Base-by-base conservation (phyloP, 2,797 vertebrate species). In the Eptatretus atami region DNA sequence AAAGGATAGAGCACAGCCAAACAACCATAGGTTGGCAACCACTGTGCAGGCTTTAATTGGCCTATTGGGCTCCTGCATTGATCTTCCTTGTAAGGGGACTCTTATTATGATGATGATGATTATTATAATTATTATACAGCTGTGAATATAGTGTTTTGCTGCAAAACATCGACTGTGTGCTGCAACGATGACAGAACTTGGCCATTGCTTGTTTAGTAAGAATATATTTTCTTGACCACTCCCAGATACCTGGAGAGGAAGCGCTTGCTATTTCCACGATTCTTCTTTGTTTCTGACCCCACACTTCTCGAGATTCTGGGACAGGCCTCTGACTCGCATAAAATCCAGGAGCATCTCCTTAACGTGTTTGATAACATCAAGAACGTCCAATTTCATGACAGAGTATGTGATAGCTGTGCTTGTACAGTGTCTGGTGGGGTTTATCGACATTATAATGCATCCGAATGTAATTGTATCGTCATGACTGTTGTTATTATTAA, bases 351-450 rank as follows among this genome's bases (percentile, higher is more conserved):
- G 19, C 86, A 96, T 68, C 77, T 96, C 57, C 81, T 95, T 68
- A 92, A 86, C 1, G 73, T 95, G 63, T 96, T 96, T 65, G 90
- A 96, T 77, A 96, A 95, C 73, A 81, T 92, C 67, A 94, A 93
- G 75, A 73, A 69, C 0, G 79, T 95, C 64, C 72, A 67, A 65
- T 96, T 96, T 68, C 84, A 95, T 11, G 87, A 88, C 63, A 88
- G 75, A 82, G 88, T 90, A 69, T 9, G 68, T 44, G 3, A 44
- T 44, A 44, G 31, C 31, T 8, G 31, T 4, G 31, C 31, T 44
- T 44, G 31, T 44, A 44, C 6, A 44, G 31, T 44, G 31, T 8
- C 31, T 44, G 31, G 6, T 44, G 31, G 31, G 6, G 31, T 44
- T 44, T 44, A 8, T 44, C 31, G 31, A 44, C 31, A 8, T 44